Percentiles rank a stretch among this genome's conserved stretches.
These are phyloP conservation scores for Sinopyrophorus schimmeli DNA, from an alignment of 2,888 invertebrate genomes.

Conservation along the genomic window DNA sequence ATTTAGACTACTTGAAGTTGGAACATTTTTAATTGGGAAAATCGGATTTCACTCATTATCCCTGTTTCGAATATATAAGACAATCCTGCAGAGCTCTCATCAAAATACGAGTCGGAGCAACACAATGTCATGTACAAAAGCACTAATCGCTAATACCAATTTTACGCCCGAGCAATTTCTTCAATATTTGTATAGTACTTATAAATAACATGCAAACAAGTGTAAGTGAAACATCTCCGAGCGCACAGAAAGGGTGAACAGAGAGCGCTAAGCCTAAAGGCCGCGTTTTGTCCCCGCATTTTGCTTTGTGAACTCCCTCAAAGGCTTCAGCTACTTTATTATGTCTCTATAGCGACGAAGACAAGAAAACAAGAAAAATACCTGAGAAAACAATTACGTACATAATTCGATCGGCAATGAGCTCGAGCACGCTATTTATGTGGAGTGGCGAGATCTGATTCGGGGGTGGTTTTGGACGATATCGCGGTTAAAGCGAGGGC, in stretches of 20 bases:
- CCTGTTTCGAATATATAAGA: slow-evolving; percentile 47
- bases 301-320: slow-evolving; percentile 41
- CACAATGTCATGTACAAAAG: slow-evolving; percentile 45
- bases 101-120: slow-evolving; percentile 40
- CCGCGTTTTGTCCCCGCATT: slow-evolving; percentile 42
- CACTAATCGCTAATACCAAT: slow-evolving; percentile 46
- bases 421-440: slow-evolving; percentile 13
- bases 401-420: slow-evolving; percentile 9
- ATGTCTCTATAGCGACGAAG: slow-evolving; percentile 42
- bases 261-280: slow-evolving; percentile 41
- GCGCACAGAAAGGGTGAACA: slow-evolving; percentile 41
- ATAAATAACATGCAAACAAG: slow-evolving; percentile 34
- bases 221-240: slow-evolving; percentile 40
- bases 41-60: slow-evolving; percentile 58
- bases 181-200: slow-evolving; percentile 29
- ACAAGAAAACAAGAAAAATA: slow-evolving; percentile 39
- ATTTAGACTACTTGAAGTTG: slow-evolving; percentile 44
- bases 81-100: slow-evolving; percentile 44
- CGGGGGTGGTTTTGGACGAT: slow-evolving; percentile 5
- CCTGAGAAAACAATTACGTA: slow-evolving; percentile 39
- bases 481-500: too few relatives aligned
- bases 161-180: slow-evolving; percentile 49
- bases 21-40: slow-evolving; percentile 58
- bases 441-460: slow-evolving; percentile 7
- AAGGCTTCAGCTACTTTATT: slow-evolving; percentile 44